A percentile compares a stretch with the other conserved stretches of the same genome.
Conservation (phyloP, 2,113 vertebrate species). For the Nycticebus coucang region DNA sequence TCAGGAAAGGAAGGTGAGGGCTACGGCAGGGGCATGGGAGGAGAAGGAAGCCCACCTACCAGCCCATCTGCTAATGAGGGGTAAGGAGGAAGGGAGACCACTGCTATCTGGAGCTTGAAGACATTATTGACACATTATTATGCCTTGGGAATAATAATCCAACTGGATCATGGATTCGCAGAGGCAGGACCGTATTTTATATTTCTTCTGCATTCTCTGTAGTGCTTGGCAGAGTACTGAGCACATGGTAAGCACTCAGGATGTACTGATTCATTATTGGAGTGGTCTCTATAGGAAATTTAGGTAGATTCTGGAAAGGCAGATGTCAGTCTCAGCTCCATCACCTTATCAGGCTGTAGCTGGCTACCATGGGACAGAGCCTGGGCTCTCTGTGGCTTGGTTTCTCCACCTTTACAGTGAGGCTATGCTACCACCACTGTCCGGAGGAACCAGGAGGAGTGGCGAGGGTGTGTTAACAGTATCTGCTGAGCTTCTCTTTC, state of each 20-base stretch:
- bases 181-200: background rate
- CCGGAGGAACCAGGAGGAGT: background rate
- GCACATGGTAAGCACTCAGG: background rate
- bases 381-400: background rate
- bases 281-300: background rate
- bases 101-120: background rate
- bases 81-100: background rate
- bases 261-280: background rate
- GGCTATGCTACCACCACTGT: background rate
- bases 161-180: background rate
- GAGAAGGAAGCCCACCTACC: conserved; percentile 8
- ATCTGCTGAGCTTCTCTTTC: background rate
- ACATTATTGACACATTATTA: background rate
- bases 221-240: background rate
- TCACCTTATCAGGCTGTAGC: background rate
- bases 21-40: background rate
- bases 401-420: background rate
- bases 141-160: background rate
- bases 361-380: conserved; percentile 18
- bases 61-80: background rate
- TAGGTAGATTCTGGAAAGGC: background rate
- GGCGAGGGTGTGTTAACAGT: background rate
- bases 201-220: conserved; percentile 18
- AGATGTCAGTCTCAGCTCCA: conserved; percentile 18
- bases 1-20: conserved; percentile 11